phyloP scores from a whole-genome alignment of 1,140 invertebrate species.

The Trachymyrmex septentrionalis region DNA sequence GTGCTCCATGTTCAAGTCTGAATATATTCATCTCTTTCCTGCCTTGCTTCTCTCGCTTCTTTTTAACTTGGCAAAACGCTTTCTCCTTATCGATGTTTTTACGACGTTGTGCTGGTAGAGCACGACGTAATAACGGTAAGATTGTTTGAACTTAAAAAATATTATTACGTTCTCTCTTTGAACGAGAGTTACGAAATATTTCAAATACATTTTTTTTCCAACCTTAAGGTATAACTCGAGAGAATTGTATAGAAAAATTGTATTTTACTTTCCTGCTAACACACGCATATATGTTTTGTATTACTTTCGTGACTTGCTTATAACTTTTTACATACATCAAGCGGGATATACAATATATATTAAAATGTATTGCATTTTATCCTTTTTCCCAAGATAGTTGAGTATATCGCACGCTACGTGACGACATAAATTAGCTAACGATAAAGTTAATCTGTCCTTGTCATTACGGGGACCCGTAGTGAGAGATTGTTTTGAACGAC shows the following conservation, averaged over 20 bases:
- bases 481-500: conserved; percentile 24
- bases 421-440: conserved; percentile 6
- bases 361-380: not conserved
- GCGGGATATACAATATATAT: not conserved
- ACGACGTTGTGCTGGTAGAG: conserved; percentile 55
- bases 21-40: conserved; percentile 58
- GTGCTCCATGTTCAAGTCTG: conserved; percentile 54
- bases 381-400: conserved; percentile 7
- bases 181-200: not conserved
- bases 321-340: not conserved
- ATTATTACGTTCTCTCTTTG: conserved; percentile 16
- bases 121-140: conserved; percentile 71
- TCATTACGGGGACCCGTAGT: not conserved
- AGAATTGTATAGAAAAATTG: not conserved
- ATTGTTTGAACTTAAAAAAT: conserved; percentile 44
- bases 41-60: not conserved
- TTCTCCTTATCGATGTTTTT: conserved; percentile 34
- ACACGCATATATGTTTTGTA: not conserved
- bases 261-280: conserved; percentile 24
- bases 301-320: conserved; percentile 31
- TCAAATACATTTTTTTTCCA: not conserved
- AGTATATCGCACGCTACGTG: not conserved
- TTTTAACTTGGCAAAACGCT: not conserved
- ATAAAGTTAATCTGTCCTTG: conserved; percentile 42
- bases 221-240: not conserved